These are phyloP conservation scores for Orthosia gothica DNA, from an alignment of 2,888 invertebrate genomes.

Conservation along the genomic window DNA sequence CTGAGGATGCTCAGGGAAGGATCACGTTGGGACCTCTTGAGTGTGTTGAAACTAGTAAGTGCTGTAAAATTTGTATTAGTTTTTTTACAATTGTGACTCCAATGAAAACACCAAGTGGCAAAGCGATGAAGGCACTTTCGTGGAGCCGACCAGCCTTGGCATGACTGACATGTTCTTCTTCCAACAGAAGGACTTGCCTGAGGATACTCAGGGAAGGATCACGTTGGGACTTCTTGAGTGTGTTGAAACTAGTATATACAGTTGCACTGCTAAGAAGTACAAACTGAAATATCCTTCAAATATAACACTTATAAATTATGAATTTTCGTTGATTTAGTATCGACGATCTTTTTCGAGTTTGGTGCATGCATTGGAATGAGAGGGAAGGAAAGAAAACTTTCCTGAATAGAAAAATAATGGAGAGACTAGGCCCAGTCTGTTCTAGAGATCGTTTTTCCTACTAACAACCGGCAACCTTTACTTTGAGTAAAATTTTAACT, in stretches of 20 bases:
- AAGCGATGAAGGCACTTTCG: slow-evolving; percentile 97
- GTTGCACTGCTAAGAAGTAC: too few relatives aligned
- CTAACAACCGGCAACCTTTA: too few relatives aligned
- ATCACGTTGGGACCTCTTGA: slow-evolving; percentile 97
- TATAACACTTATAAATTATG: too few relatives aligned
- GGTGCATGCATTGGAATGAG: too few relatives aligned
- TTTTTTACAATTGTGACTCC: slow-evolving; percentile 96
- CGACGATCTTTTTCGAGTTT: too few relatives aligned
- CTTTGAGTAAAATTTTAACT: too few relatives aligned
- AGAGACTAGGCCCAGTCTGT: too few relatives aligned
- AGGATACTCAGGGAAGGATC: slow-evolving; percentile 96
- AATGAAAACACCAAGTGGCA: slow-evolving; percentile 96
- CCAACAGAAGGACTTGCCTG: slow-evolving; percentile 95
- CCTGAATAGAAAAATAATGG: too few relatives aligned
- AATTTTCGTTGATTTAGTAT: too few relatives aligned
- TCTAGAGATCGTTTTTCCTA: too few relatives aligned
- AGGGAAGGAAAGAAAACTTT: too few relatives aligned
- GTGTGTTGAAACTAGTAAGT: slow-evolving; percentile 98
- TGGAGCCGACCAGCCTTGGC: slow-evolving; percentile 95
- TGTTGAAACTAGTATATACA: slow-evolving; percentile 97
- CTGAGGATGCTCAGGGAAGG: slow-evolving; percentile 96
- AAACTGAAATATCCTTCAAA: too few relatives aligned
- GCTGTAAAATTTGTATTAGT: not conserved
- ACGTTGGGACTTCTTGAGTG: slow-evolving; percentile 98
- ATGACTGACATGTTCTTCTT: slow-evolving; percentile 98